Base-by-base conservation (phyloP, 2,113 vertebrate genomes). In the Daubentonia madagascariensis region DNA sequence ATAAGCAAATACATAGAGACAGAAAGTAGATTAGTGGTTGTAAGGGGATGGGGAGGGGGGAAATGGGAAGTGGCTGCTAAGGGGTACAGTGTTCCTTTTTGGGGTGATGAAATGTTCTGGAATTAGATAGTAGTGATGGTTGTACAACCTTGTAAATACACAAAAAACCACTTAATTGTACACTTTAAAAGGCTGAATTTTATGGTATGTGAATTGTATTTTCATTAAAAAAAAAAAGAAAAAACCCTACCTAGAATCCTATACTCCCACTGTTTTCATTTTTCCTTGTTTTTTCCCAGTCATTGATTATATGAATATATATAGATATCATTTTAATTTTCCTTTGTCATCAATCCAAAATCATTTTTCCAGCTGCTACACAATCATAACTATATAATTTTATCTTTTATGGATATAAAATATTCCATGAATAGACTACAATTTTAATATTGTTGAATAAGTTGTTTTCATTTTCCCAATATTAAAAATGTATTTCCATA, bases 61-160 rank as follows among this genome's bases (percentile, higher is more conserved):
- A 76, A 73, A 90, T 35, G 16, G n/a, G 37, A 28, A 91, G 57
- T 65, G 43, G 85, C 14, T 70, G 61, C 8, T 80, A 94, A 45
- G 11, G 40, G 52, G 52, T 78, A 87, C 8, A 43, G 8, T 48
- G 37, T 3, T 72, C n/a, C 52, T 54, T 94, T 52, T 48, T 54
- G 37, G 32, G 78, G 67, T 70, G 25, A 91, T 84, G 72, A 94
- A 92, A 96, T 96, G 48, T 63, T 70, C 63, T 91, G 50, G 22
- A 94, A 92, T 61, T 75, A 93, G n/a, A 63, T 30, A 75, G 28
- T 25, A n/a, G 37, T 45, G 22, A 89, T 68, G 50, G 22, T 70
- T 93, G 61, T 45, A 80, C 25, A 57, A 57, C 54, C 20, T n/a
- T n/a, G n/a, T n/a, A n/a, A n/a, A n/a, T n/a, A n/a, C n/a, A n/a